Conservation (phyloP, 2,113 vertebrate genomes). For the Pachypanchax playfairii region DNA sequence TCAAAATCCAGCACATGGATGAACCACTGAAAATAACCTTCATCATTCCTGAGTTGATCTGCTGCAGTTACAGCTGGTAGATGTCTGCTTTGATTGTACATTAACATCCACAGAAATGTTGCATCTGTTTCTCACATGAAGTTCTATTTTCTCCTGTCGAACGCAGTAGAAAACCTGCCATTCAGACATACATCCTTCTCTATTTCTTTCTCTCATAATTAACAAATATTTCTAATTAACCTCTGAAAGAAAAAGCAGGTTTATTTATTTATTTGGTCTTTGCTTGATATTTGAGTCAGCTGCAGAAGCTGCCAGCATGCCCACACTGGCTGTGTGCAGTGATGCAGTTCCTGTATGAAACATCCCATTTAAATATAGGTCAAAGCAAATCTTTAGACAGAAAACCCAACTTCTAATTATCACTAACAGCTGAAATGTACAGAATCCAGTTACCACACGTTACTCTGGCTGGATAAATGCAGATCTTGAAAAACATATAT, state of each 20-base stretch:
- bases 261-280: neutral
- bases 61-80: too few relatives aligned
- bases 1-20: too few relatives aligned
- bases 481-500: neutral
- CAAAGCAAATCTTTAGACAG: slow-evolving; percentile 5
- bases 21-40: too few relatives aligned
- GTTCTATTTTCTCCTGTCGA: too few relatives aligned
- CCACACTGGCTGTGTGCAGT: neutral
- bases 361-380: slow-evolving; percentile 15
- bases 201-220: too few relatives aligned
- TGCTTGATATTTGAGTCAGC: slow-evolving; percentile 4
- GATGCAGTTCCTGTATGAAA: slow-evolving; percentile 15
- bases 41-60: too few relatives aligned
- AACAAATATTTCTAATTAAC: too few relatives aligned
- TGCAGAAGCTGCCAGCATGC: slow-evolving; percentile 9
- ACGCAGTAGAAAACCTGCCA: too few relatives aligned
- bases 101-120: too few relatives aligned
- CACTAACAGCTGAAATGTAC: slow-evolving; percentile 2
- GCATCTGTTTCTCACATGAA: too few relatives aligned
- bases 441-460: neutral
- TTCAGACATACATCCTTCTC: too few relatives aligned
- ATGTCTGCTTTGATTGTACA: too few relatives aligned
- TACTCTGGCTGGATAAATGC: neutral
- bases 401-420: neutral
- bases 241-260: neutral